These are phyloP conservation scores for Eulimnadia texana DNA, from an alignment of 1,140 invertebrate genomes.

Conservation along the genomic window DNA sequence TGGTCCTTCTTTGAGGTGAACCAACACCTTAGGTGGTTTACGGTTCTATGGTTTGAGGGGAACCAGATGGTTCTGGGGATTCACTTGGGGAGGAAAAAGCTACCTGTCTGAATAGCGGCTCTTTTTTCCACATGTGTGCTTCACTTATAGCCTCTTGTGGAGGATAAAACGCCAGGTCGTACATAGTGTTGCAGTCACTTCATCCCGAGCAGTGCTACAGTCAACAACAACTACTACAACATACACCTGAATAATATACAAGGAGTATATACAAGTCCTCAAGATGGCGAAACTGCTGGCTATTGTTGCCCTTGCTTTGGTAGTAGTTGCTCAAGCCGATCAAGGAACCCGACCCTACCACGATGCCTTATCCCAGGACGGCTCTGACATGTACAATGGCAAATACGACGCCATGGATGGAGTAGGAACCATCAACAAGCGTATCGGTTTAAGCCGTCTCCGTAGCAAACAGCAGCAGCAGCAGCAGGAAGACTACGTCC, in stretches of 20 bases:
- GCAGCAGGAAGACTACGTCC: background rate
- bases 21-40: background rate
- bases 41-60: background rate
- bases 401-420: slow-evolving; percentile 10
- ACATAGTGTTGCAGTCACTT: background rate
- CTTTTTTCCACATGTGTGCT: background rate
- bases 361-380: background rate
- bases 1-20: background rate
- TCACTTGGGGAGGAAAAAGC: background rate
- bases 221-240: too few relatives aligned
- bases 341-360: background rate
- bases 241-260: too few relatives aligned
- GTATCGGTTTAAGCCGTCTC: background rate
- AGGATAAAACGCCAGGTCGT: background rate
- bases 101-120: background rate
- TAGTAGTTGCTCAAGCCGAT: background rate
- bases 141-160: background rate
- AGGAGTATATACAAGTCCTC: too few relatives aligned
- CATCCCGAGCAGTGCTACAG: background rate
- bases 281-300: background rate
- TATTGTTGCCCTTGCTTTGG: background rate
- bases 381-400: slow-evolving; percentile 1
- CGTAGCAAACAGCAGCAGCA: background rate
- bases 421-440: background rate
- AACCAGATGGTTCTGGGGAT: background rate